These are phyloP conservation scores for Paradoxurus hermaphroditus DNA, from an alignment of 2,113 vertebrate species.

Conservation along the genomic window DNA sequence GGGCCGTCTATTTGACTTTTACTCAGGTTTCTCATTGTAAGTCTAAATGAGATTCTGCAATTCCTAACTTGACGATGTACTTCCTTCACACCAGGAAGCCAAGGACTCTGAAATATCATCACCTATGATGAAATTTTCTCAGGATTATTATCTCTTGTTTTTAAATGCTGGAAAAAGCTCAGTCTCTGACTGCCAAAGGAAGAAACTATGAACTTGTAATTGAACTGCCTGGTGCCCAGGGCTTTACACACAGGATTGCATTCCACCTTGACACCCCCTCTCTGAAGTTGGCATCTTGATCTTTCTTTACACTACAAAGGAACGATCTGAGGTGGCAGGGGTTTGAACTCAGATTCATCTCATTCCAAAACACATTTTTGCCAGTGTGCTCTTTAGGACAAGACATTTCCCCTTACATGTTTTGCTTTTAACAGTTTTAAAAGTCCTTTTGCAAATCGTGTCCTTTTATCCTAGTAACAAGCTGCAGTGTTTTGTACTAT, in stretches of 20 bases:
- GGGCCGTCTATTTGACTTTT: too few relatives aligned
- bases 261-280: accelerated
- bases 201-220: background rate
- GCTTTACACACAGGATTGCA: background rate
- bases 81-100: background rate
- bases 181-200: background rate
- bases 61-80: accelerated
- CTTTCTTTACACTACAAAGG: background rate
- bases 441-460: background rate
- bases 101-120: background rate
- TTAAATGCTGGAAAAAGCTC: background rate
- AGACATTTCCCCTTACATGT: background rate
- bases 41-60: background rate
- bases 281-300: background rate
- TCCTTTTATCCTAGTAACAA: background rate
- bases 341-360: background rate
- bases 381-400: background rate
- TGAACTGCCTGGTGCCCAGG: background rate
- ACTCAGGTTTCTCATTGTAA: background rate
- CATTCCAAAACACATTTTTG: background rate
- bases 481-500: background rate
- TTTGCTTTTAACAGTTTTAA: background rate
- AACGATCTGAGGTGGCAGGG: background rate
- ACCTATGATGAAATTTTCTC: background rate
- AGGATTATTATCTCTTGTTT: background rate